Percentiles rank a stretch among this genome's conserved stretches.
phyloP scores from a whole-genome alignment of 2,888 invertebrate genomes.

The Standfussiana lucernea region DNA sequence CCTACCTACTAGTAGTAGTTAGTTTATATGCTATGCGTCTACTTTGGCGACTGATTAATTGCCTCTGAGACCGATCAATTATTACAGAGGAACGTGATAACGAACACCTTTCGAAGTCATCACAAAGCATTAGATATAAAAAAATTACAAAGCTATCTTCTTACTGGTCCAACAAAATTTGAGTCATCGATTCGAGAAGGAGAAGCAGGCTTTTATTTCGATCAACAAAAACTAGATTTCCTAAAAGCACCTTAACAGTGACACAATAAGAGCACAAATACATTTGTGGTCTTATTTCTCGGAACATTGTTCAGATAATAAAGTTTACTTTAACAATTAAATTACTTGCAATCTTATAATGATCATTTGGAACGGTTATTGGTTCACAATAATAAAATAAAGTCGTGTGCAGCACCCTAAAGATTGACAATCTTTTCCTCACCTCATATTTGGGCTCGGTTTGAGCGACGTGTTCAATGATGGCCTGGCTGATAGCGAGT shows the following conservation, averaged over 20 bases:
- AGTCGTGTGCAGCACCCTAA: not conserved
- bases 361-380: not conserved
- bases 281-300: not conserved
- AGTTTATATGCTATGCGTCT: conserved; percentile 20
- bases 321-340: not conserved
- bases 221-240: not conserved
- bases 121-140: not conserved
- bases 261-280: not conserved
- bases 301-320: not conserved
- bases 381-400: not conserved
- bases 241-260: not conserved
- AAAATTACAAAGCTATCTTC: not conserved
- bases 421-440: not conserved
- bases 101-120: not conserved
- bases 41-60: conserved; percentile 26
- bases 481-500: conserved; percentile 80
- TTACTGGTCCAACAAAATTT: not conserved
- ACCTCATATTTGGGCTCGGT: conserved; percentile 73
- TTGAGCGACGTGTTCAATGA: conserved; percentile 72
- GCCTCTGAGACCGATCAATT: conserved; percentile 17
- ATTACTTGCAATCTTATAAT: not conserved
- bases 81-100: conserved; percentile 4
- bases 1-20: not conserved
- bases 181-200: not conserved
- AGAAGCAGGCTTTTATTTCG: not conserved